phyloP scores from a whole-genome alignment of 92 coral and sea anemone species.

The Zoanthus sociatus region DNA sequence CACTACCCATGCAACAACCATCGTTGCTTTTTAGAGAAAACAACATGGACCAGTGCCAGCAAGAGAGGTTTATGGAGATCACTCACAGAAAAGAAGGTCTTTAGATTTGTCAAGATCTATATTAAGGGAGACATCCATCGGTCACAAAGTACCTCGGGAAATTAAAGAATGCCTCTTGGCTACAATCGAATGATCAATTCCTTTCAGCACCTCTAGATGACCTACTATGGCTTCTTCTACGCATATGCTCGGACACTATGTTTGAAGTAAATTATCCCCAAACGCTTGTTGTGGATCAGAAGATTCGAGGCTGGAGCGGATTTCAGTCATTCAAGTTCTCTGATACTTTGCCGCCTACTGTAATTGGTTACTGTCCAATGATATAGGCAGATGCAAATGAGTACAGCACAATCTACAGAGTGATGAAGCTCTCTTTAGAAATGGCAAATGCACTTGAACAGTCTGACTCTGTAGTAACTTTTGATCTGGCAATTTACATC shows the following conservation, averaged over 20 bases:
- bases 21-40: background rate
- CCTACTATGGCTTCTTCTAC: too few species aligned
- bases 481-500: conserved; percentile 64
- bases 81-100: background rate
- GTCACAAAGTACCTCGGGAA: background rate
- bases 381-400: background rate
- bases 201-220: too few species aligned
- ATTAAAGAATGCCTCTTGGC: too few species aligned
- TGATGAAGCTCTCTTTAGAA: background rate
- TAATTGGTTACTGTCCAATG: conserved; percentile 9
- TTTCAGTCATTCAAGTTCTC: too few species aligned
- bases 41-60: background rate
- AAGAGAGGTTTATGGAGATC: background rate
- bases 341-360: background rate
- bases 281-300: too few species aligned
- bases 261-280: too few species aligned
- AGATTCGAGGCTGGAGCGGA: too few species aligned
- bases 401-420: conserved; percentile 1
- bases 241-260: too few species aligned
- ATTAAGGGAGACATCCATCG: conserved; percentile 11
- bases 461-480: conserved; percentile 49
- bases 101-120: background rate
- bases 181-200: too few species aligned
- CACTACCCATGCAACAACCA: background rate
- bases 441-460: conserved; percentile 41